These are phyloP conservation scores for Enteromius unitaeniatus DNA, from an alignment of 2,797 vertebrate species.

Conservation along the genomic window DNA sequence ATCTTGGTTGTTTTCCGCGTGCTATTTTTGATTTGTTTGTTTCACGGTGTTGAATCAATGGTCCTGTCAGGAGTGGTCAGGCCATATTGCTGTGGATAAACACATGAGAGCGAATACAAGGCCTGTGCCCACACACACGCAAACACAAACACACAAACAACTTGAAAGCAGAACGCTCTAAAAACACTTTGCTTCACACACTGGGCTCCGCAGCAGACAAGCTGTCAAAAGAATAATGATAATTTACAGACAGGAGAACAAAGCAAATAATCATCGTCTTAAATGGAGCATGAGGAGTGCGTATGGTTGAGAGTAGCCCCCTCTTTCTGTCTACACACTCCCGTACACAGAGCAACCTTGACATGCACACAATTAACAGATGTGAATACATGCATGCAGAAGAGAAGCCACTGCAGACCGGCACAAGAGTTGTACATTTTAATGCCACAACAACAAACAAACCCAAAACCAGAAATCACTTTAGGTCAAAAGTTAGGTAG, in stretches of 20 bases:
- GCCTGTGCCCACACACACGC: conserved; percentile 37
- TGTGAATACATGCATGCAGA: conserved; percentile 36
- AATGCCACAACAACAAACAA: conserved; percentile 11
- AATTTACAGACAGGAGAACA: conserved; percentile 67
- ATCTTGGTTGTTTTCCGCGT: conserved; percentile 46
- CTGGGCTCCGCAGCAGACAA: conserved; percentile 58
- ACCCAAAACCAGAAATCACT: conserved; percentile 4
- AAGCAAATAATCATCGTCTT: conserved; percentile 71
- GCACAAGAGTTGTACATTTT: not conserved
- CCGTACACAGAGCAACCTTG: conserved; percentile 42
- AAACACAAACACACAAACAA: conserved; percentile 44
- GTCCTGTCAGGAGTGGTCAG: conserved; percentile 54
- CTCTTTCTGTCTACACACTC: conserved; percentile 52
- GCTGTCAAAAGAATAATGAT: conserved; percentile 67
- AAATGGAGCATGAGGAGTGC: conserved; percentile 69
- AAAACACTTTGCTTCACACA: conserved; percentile 63
- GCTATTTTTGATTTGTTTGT: conserved; percentile 56
- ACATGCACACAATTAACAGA: conserved; percentile 54
- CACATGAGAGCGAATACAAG: conserved; percentile 33
- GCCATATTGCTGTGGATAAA: conserved; percentile 46
- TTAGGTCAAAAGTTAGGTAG: not conserved
- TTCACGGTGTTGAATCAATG: conserved; percentile 56
- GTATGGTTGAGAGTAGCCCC: conserved; percentile 61
- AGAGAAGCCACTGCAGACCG: not conserved
- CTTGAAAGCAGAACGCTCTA: conserved; percentile 57